Base-by-base conservation (phyloP, 1,140 invertebrate genomes). In the Drosophila sp. region DNA sequence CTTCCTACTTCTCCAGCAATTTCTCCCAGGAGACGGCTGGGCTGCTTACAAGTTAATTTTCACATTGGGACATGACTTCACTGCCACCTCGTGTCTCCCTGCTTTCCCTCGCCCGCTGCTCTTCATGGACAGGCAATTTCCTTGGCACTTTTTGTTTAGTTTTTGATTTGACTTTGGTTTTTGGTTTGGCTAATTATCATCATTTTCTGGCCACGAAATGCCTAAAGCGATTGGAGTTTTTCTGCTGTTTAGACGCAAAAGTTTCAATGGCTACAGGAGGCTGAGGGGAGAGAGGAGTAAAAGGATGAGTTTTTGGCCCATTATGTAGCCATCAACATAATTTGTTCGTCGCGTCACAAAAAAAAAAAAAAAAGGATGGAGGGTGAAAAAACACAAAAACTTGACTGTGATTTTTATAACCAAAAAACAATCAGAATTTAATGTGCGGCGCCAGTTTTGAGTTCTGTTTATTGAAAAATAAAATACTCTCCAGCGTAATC, bases 351-450 rank as follows among this genome's bases (percentile, higher is more conserved):
- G 64, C 65, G 35, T 62, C 62, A 35, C 41, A 10, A 11, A 38
- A 38, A 11, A 10, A 38, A 11, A 3, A 38, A 38, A 17, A 17
- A 65, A 44, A 64, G 57, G 63, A 75, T 61, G 50, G 32, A 23
- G 23, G 1, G n/a, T 27, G 23, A 40, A 17, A 41, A 58, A 11
- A 38, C 35, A 38, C 30, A 69, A 64, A 86, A 87, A 72, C 79
- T 85, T 87, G 64, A 70, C 83, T 77, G 83, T 83, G 83, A 86
- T 89, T 87, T 87, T 87, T 79, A 80, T 72, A 67, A 35, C 70
- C 84, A 61, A 77, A 66, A 84, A 87, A 84, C 84, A 87, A 87
- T 89, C 80, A 89, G 80, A 76, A 84, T 89, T 87, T 89, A 89
- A 87, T 89, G 84, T 84, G 84, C 76, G 84, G 84, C 84, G 84